Evolutionary conservation across 2,113 vertebrate genomes (phyloP).

Genomic region (Pipra filicauda): DNA sequence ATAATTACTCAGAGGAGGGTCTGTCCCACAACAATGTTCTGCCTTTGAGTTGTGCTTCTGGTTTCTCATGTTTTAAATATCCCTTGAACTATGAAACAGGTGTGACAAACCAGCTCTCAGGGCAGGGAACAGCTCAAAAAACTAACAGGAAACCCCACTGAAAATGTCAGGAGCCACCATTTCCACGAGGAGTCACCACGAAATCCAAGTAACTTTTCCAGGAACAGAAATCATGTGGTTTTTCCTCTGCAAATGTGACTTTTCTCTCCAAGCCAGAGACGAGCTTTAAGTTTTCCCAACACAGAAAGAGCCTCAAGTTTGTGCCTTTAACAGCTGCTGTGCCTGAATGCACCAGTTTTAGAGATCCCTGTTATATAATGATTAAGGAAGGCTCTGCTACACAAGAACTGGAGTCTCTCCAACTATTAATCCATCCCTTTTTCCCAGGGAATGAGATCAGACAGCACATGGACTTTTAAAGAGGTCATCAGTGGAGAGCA

Average conservation of each 20-base stretch:
- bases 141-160: not conserved
- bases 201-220: not conserved
- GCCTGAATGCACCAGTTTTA: not conserved
- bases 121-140: not conserved
- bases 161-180: not conserved
- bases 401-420: not conserved
- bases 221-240: not conserved
- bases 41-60: not conserved
- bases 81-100: not conserved
- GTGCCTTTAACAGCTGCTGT: not conserved
- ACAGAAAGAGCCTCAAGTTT: not conserved
- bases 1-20: not conserved
- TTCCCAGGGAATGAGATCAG: not conserved
- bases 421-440: not conserved
- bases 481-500: not conserved
- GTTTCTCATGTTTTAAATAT: not conserved
- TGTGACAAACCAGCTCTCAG: not conserved
- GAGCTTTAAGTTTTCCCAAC: not conserved
- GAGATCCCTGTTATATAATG: not conserved
- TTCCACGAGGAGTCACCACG: not conserved
- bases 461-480: not conserved
- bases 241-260: not conserved
- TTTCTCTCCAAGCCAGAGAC: not conserved
- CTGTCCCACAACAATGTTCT: not conserved
- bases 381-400: not conserved